Percentiles rank a stretch among this genome's conserved stretches.
phyloP scores from a whole-genome alignment of 2,797 vertebrate species.

The Octomys mimax region DNA sequence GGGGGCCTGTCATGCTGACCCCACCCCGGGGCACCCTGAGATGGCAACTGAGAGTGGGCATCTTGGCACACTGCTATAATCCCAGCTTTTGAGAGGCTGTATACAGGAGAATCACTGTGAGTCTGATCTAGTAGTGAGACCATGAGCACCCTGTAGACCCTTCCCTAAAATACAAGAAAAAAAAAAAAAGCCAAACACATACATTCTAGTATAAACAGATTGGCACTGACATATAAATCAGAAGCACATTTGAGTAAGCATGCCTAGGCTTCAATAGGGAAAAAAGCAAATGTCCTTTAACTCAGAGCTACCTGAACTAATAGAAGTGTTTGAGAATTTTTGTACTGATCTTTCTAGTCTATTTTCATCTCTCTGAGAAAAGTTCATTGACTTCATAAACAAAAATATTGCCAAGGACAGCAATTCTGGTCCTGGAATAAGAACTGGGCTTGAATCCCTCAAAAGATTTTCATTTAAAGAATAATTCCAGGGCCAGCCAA shows the following conservation, averaged over 20 bases:
- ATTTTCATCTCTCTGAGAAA: conserved; percentile 32
- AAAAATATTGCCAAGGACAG: neutral
- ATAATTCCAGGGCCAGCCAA: neutral
- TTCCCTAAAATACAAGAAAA: too few species aligned
- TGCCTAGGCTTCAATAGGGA: neutral
- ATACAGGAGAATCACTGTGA: too few species aligned
- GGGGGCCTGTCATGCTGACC: too few species aligned
- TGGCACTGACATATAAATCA: neutral
- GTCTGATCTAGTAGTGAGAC: too few species aligned
- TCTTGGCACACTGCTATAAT: too few species aligned
- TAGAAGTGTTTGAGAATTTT: conserved; percentile 14
- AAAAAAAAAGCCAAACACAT: neutral
- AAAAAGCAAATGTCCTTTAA: neutral
- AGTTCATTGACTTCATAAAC: neutral
- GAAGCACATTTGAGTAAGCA: neutral
- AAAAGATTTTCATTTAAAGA: neutral
- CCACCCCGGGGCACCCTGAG: too few species aligned
- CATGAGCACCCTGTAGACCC: too few species aligned
- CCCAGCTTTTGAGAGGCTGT: too few species aligned
- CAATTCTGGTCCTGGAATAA: neutral
- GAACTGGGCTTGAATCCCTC: neutral
- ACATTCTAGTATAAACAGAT: neutral
- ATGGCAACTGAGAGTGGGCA: too few species aligned
- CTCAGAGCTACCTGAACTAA: neutral
- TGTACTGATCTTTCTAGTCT: neutral